Conservation (phyloP, 2,888 invertebrate genomes). For the Ypsolopha sequella region DNA sequence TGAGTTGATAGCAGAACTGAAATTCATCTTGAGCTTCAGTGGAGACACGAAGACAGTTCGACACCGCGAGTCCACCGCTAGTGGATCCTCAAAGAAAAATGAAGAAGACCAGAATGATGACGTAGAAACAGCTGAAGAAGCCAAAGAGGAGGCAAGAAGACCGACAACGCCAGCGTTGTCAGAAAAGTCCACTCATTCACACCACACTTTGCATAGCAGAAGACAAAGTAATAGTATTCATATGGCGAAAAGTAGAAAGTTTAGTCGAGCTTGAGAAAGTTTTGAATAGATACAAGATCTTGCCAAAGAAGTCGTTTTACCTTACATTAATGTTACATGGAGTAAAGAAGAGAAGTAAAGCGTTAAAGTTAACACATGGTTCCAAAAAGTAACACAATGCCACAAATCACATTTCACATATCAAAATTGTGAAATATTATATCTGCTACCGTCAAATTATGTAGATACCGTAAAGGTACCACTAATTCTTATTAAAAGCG, state of each 20-base stretch:
- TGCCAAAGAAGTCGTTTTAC: too few relatives aligned
- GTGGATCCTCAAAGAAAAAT: slow-evolving; percentile 36
- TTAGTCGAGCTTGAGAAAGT: slow-evolving; percentile 18
- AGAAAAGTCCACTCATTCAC: slow-evolving; percentile 44
- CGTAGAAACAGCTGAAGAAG: slow-evolving; percentile 25
- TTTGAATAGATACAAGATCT: too few relatives aligned
- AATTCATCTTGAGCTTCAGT: slow-evolving; percentile 78
- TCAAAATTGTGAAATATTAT: too few relatives aligned
- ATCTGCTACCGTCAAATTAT: too few relatives aligned
- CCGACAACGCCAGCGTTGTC: slow-evolving; percentile 42
- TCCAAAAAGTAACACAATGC: too few relatives aligned
- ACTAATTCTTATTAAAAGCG: too few relatives aligned
- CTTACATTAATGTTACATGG: too few relatives aligned
- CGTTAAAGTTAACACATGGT: too few relatives aligned
- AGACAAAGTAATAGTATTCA: slow-evolving; percentile 54
- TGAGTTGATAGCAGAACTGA: slow-evolving; percentile 77
- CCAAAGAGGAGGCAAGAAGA: slow-evolving; percentile 20
- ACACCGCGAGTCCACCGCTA: slow-evolving; percentile 47
- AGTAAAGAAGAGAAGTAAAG: too few relatives aligned
- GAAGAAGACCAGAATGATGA: slow-evolving; percentile 19
- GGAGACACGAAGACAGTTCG: slow-evolving; percentile 78
- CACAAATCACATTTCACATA: too few relatives aligned
- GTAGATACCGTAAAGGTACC: too few relatives aligned
- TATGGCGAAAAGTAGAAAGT: slow-evolving; percentile 50
- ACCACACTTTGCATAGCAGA: slow-evolving; percentile 45